phyloP scores from a whole-genome alignment of 2,113 vertebrate genomes.

The Plotosus lineatus region DNA sequence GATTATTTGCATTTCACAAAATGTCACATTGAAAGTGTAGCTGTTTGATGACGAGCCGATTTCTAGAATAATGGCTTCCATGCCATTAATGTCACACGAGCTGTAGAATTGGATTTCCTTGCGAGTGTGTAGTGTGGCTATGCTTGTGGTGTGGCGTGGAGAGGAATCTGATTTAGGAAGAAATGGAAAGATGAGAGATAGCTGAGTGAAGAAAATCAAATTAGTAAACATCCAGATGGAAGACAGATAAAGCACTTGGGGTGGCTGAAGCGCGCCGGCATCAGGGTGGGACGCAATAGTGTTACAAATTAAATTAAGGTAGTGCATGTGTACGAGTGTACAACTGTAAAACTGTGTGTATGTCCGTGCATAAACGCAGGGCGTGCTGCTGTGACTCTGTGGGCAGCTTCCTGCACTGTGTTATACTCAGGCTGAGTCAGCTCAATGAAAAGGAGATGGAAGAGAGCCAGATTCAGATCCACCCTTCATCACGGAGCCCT shows the following conservation, averaged over 20 bases:
- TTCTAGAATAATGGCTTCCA: constrained; percentile 9
- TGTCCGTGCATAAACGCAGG: constrained; percentile 60
- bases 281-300: neutral
- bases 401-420: constrained; percentile 52
- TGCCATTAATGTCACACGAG: constrained; percentile 1
- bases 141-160: constrained; percentile 23
- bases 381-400: constrained; percentile 49
- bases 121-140: constrained; percentile 10
- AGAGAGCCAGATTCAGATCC: constrained; percentile 44
- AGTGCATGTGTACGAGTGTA: constrained; percentile 17
- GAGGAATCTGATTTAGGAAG: constrained; percentile 36
- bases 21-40: constrained; percentile 27
- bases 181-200: constrained; percentile 34
- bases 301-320: constrained; percentile 9
- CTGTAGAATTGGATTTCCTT: constrained; percentile 41
- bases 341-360: constrained; percentile 46
- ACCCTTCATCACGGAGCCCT: constrained; percentile 38
- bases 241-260: constrained; percentile 30
- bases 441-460: constrained; percentile 48
- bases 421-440: constrained; percentile 54
- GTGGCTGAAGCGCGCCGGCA: constrained; percentile 13
- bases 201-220: constrained; percentile 38
- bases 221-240: constrained; percentile 31
- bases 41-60: constrained; percentile 33
- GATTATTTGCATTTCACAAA: constrained; percentile 36